Conservation (phyloP, 1,140 invertebrate genomes). For the Drosophila parvula region DNA sequence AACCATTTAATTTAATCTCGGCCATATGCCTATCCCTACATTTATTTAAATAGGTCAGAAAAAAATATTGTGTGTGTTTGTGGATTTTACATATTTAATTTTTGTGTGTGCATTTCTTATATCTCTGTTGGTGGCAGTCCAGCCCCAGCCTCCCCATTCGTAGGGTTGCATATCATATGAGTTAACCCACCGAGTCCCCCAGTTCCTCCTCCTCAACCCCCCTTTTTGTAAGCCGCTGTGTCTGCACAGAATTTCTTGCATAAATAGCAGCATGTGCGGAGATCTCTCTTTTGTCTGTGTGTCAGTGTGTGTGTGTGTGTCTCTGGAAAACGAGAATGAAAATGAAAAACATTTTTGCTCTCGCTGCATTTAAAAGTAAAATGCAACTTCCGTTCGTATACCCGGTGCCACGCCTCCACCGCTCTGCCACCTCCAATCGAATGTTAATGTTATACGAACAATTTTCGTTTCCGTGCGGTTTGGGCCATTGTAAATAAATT, state of each 20-base stretch:
- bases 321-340: conserved; percentile 21
- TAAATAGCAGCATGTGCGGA: conserved; percentile 71
- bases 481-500: conserved; percentile 55
- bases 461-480: conserved; percentile 54
- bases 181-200: conserved; percentile 33
- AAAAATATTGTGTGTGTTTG: background rate
- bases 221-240: conserved; percentile 58
- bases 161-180: conserved; percentile 64
- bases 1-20: background rate
- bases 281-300: conserved; percentile 23
- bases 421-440: conserved; percentile 36
- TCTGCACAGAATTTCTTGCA: conserved; percentile 74
- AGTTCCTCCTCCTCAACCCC: background rate
- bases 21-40: background rate
- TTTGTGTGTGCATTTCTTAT: conserved; percentile 27
- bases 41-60: conserved; percentile 10
- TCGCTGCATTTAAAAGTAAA: conserved; percentile 66
- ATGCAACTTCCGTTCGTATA: conserved; percentile 53
- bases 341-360: conserved; percentile 37
- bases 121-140: conserved; percentile 22
- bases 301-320: background rate
- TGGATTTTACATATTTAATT: conserved; percentile 11
- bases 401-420: background rate
- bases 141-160: conserved; percentile 22
- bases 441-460: conserved; percentile 55